These are phyloP conservation scores for Chymomyza procnemis DNA, from an alignment of 2,888 invertebrate species.

Conservation along the genomic window DNA sequence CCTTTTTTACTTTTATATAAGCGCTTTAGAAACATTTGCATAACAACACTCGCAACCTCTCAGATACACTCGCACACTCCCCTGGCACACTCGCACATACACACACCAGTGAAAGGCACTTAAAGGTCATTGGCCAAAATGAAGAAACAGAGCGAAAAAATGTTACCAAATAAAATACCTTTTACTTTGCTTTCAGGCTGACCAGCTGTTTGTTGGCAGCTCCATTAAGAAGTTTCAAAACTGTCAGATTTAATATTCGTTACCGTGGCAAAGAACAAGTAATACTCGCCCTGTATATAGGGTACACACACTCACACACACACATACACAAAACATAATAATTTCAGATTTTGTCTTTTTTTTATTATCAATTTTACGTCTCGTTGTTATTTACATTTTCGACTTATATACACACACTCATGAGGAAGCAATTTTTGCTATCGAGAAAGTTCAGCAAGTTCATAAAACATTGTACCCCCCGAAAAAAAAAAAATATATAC, in stretches of 20 bases:
- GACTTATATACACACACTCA: background rate
- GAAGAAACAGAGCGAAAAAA: constrained; percentile 6
- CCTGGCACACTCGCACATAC: background rate
- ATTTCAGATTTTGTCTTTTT: background rate
- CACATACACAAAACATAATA: background rate
- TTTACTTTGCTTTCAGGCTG: background rate
- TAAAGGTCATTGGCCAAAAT: constrained; percentile 46
- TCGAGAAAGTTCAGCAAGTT: background rate
- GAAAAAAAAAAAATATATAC: background rate
- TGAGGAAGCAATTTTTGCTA: background rate
- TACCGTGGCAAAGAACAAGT: background rate
- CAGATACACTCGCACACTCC: background rate
- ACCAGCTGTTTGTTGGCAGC: constrained; percentile 31
- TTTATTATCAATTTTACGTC: background rate
- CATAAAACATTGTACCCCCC: background rate
- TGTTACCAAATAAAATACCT: background rate
- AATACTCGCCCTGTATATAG: background rate
- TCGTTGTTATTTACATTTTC: background rate
- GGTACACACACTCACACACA: too few relatives aligned
- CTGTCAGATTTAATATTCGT: constrained; percentile 5
- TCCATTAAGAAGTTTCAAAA: constrained; percentile 24
- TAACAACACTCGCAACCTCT: background rate
- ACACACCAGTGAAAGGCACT: constrained; percentile 54
- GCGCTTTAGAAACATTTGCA: background rate
- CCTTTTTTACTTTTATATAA: background rate